Base-by-base conservation (phyloP, 2,888 invertebrate genomes). In the Rhorus exstirpatorius region DNA sequence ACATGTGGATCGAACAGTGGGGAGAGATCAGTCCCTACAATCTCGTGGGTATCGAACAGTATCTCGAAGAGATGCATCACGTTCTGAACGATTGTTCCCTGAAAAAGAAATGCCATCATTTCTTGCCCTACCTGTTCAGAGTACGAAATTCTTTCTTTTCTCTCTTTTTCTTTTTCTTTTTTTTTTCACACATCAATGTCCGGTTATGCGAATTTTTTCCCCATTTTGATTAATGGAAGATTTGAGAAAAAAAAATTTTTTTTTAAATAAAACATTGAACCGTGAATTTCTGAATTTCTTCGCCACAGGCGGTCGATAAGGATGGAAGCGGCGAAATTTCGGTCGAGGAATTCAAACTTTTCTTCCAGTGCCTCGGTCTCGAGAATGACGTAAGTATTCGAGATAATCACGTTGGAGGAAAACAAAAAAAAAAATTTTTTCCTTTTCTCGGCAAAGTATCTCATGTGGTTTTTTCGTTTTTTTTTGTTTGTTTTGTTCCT, bases 1-100 rank as follows among this genome's bases (percentile, higher is more conserved):
- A 94, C 87, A 95, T 97, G 12, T 97, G 97, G 97, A 96, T 96
- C 87, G 96, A 96, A 91, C 96, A 97, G 89, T 97, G 97, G 96
- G 97, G 97, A 3, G 96, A 96, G 86, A 95, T 97, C 38, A 95
- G 95, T 87, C 96, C 96, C 0, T 97, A 97, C 93, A 97, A 97
- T 94, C 94, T 96, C 88, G 95, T 97, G 4, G 96, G 96, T 0
- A 96, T 97, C 53, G 97, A 97, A 91, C 96, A 96, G 92, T 97
- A 97, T 89, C 91, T 97, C 19, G 95, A 96, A 83, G 96, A 97
- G 91, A 96, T 97, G 96, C 96, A 96, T 85, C 97, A 97, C 92
- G 96, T 97, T 63, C 93, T 97, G 46, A 97, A 96, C 86, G 97
- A 97, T 89, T 95, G 95, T 89, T 93, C 95, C 53, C 93, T 97